Percentiles rank a stretch among this genome's conserved stretches.
Conservation (phyloP, 1,140 invertebrate species). For the Batillaria attramentaria region DNA sequence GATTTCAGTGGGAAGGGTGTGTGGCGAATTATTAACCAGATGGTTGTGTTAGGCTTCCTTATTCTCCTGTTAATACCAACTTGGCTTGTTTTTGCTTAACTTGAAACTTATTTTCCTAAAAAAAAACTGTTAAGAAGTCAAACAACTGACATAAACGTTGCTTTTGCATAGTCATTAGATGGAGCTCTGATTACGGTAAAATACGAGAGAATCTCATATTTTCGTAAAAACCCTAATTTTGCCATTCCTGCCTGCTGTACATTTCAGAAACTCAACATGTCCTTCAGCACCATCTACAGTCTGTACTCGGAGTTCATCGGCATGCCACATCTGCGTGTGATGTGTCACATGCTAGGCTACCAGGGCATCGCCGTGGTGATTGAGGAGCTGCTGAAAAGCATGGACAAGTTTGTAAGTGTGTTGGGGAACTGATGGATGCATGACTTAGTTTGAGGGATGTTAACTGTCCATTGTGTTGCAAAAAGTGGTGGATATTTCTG, state of each 20-base stretch:
- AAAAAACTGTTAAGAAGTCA: background rate
- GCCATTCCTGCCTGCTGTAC: background rate
- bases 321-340: conserved; percentile 91
- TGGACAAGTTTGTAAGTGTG: conserved; percentile 82
- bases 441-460: too few relatives aligned
- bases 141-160: too few relatives aligned
- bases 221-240: background rate
- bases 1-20: too few relatives aligned
- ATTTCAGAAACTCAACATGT: conserved; percentile 82
- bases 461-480: too few relatives aligned
- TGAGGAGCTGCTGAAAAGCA: conserved; percentile 95
- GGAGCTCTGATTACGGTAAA: background rate
- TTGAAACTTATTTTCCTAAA: background rate
- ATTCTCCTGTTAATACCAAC: too few relatives aligned
- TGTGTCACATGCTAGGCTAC: conserved; percentile 95
- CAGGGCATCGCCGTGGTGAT: conserved; percentile 99
- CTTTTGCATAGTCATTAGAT: too few relatives aligned
- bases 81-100: background rate
- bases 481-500: too few relatives aligned
- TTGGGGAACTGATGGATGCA: too few relatives aligned
- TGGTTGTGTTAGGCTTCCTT: too few relatives aligned
- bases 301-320: conserved; percentile 93
- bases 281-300: conserved; percentile 92
- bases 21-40: too few relatives aligned
- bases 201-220: background rate